Base-by-base conservation (phyloP, 2,797 vertebrate genomes). In the Amblyraja radiata region DNA sequence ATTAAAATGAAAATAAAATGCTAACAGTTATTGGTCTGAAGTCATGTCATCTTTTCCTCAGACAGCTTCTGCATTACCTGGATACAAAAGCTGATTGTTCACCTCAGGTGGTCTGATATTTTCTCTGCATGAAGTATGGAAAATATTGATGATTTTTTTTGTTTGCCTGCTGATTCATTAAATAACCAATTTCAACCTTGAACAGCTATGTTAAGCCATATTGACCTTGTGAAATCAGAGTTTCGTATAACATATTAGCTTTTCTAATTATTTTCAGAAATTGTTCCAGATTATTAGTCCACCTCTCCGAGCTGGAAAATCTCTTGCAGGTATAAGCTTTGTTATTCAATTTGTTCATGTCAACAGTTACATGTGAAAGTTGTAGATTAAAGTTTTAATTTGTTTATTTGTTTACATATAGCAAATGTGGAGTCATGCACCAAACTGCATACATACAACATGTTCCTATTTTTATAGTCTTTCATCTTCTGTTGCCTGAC, bases 271-370 rank as follows among this genome's bases (percentile, higher is more conserved):
- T n/a, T 94, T 96, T 96, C 94, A 99, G 99, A 99, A 98, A 96
- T 97, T 99, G 93, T 99, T 99, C 96, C 98, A 96, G 95, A 97
- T 98, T 94, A 99, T 99, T 95, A 96, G 97, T 93, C 97, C 97
- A 94, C 97, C 97, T 14, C 96, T 99, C 93, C 97, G 95, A 93
- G 97, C 97, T 94, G 98, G 98, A 36, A 98, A 96, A 93, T 96
- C 97, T 90, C 96, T 99, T 91, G 97, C 97, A 97, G 98, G 98
- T 99, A 97, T 16, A 58, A 74, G 71, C 36, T 91, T 25, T 21
- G 28, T 32, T 73, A 6, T 28, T 90, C 36, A 32, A 61, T 6
- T 28, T 14, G 9, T 84, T 65, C 14, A 65, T n/a, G 63, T 88
- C 16, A 65, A 4, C n/a, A 36, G 84, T 88, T 88, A 63, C 18